These are phyloP conservation scores for Sinhomidia bicolor DNA, from an alignment of 2,888 invertebrate species.

Conservation along the genomic window DNA sequence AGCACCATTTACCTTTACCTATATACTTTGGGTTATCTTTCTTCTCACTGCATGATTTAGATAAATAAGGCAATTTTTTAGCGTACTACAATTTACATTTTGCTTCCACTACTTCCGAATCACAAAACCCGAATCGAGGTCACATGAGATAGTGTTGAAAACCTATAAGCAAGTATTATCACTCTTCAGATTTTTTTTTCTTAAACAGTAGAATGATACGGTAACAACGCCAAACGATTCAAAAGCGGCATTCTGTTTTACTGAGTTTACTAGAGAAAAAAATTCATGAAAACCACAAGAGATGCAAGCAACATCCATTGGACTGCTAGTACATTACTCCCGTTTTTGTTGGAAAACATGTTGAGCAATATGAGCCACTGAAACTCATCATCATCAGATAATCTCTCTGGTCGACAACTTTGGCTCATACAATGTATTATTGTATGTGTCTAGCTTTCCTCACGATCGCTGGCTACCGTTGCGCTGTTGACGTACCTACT, in stretches of 20 bases:
- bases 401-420: neutral
- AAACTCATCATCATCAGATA: neutral
- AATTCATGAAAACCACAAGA: neutral
- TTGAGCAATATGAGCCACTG: neutral
- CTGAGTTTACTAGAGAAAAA: neutral
- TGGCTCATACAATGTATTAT: neutral
- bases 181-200: neutral
- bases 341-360: neutral
- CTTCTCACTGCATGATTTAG: no score
- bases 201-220: neutral
- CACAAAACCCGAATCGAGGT: neutral
- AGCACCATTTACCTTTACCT: no score
- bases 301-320: neutral
- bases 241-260: no score
- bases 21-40: no score
- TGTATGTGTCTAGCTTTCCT: neutral
- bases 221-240: no score
- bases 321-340: neutral
- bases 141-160: neutral
- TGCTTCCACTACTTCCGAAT: neutral
- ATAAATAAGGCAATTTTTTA: neutral
- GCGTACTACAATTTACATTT: neutral
- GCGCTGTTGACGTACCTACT: neutral
- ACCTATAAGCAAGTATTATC: neutral
- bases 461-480: neutral